Base-by-base conservation (phyloP, 2,797 vertebrate species). In the Bufotes viridis region DNA sequence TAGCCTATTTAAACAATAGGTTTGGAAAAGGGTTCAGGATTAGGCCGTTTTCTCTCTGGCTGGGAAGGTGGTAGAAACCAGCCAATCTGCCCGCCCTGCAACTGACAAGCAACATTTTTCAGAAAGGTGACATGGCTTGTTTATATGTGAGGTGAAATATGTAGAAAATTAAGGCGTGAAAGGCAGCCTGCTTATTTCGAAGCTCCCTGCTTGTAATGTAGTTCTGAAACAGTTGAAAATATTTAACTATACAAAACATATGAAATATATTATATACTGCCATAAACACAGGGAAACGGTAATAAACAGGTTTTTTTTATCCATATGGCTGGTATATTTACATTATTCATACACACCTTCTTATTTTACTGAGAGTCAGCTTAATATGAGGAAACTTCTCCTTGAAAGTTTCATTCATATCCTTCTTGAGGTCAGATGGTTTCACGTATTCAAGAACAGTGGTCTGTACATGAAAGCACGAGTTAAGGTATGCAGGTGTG, bases 381-480 rank as follows among this genome's bases (percentile, higher is more conserved):
- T 97, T 96, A 89, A 99, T 97, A 94, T 99, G 96, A 89, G 98
- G 98, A 93, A 99, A 99, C 93, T 99, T 99, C 94, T 99, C 98
- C 91, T 97, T 98, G 92, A 99, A 99, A 26, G 98, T 99, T 93
- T 99, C 98, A 0, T 99, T 99, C 98, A 99, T 99, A 95, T 98
- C 97, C 93, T 99, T 99, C 93, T 99, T 99, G 91, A 99, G 98
- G 94, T 99, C 98, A 0, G 98, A 99, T 90, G 98, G 98, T 94
- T 99, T 99, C 91, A 99, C 98, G 0, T 99, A 99, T 94, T 99
- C 98, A 11, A 99, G 99, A 90, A 99, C 97, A 0, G 98, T 99
- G 7, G 98, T 99, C 98, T 99, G 95, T 57, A 96, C 94, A 75
- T 1, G 2, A 75, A 89, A 51, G 89, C 7, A 72, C 1, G 14